Evolutionary conservation across 2,797 vertebrate genomes (phyloP), one percentile per base, ranked within the genome.

Genomic region (Macrochelys suwanniensis): DNA sequence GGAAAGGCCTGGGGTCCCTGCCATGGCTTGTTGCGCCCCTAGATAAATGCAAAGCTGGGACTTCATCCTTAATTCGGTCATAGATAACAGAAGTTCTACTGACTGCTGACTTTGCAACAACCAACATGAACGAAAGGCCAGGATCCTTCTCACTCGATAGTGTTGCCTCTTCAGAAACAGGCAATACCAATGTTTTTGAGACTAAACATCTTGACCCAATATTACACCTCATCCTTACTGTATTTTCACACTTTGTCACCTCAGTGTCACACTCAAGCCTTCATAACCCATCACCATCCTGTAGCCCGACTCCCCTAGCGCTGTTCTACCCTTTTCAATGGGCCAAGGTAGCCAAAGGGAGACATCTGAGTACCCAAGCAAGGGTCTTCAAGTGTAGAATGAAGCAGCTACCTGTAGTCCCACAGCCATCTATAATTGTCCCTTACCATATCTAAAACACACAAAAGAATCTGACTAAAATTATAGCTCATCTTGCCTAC

Each of bases 91-190:
- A 61, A 61, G 59, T 33, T 31, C 28, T 59, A 5, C 89, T 2
- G 33, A 80, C 0, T 47, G 45, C 78, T 71, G n/a, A 9, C 65
- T 6, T 37, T 47, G 68, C 57, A 17, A 49, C 0, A 0, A 53
- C 13, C 25, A 79, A 23, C 19, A 17, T 12, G 71, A 74, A 53
- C 25, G 19, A 85, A 82, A 85, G 11, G 5, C 57, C 85, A 71
- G 7, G 71, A 33, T 37, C 42, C 37, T 26, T 45, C 50, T 78
- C 4, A 1, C 77, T 57, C 28, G 23, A 65, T 12, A 37, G 8
- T 1, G 0, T n/a, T 7, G 56, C 11, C n/a, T 21, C 50, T 26
- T 59, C 28, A 9, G 82, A 78, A 37, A 53, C 10, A 3, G 6
- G 68, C n/a, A 65, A 28, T 25, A 77, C 16, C 25, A 15, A 19